A percentile compares a stretch with the other conserved stretches of the same genome.
Evolutionary conservation across 2,797 vertebrate genomes (phyloP).

Genomic region (Natrix natrix): DNA sequence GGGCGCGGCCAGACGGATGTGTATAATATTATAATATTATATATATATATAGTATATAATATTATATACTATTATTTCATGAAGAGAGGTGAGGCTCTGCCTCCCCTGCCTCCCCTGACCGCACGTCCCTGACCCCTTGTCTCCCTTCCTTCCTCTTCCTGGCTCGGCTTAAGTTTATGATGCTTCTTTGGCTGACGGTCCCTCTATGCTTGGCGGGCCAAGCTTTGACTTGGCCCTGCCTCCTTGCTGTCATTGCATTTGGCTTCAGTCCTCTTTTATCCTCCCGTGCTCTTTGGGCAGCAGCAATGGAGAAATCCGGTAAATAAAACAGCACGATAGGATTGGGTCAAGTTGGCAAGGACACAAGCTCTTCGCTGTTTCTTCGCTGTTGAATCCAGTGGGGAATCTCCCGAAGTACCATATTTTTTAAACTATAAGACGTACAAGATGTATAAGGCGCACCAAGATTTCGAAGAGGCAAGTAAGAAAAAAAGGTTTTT

Average conservation of each 20-base stretch:
- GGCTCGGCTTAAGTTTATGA: background rate
- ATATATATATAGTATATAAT: too few species aligned
- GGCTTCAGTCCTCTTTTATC: background rate
- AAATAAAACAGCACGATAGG: background rate
- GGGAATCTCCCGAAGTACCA: background rate
- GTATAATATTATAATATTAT: too few species aligned
- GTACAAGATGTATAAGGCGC: too few species aligned
- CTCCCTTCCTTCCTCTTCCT: background rate
- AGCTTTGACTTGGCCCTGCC: background rate
- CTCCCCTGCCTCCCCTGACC: too few species aligned
- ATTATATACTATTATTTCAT: too few species aligned
- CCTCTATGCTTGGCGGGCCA: background rate
- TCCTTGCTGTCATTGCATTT: background rate
- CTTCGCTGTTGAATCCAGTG: background rate
- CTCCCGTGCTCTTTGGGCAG: background rate
- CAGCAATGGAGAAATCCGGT: background rate
- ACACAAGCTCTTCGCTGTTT: too few species aligned
- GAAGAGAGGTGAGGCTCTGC: too few species aligned
- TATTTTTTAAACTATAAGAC: too few species aligned
- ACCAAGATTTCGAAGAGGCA: too few species aligned
- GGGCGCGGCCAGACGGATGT: too few species aligned
- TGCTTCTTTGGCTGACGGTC: background rate
- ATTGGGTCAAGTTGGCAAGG: background rate
- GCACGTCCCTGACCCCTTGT: too few species aligned
- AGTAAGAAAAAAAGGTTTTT: too few species aligned